Conservation (phyloP, 2,113 vertebrate species). For the Pungitius pungitius region DNA sequence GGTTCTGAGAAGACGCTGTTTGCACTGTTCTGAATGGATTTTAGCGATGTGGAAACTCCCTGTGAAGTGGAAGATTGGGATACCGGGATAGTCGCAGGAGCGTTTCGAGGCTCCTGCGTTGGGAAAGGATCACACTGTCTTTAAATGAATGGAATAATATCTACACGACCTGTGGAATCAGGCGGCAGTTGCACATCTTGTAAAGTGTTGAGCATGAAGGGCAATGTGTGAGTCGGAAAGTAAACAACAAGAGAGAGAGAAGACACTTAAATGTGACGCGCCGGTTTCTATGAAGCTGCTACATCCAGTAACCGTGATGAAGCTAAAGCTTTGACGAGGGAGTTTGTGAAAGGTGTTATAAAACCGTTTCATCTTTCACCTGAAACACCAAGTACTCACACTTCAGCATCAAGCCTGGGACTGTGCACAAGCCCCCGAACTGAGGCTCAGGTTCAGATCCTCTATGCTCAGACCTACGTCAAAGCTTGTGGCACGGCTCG, state of each 20-base stretch:
- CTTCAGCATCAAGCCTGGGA: background rate
- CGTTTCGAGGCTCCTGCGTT: background rate
- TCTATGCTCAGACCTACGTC: background rate
- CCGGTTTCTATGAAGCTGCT: background rate
- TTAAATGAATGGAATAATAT: background rate
- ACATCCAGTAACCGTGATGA: background rate
- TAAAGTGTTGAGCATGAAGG: background rate
- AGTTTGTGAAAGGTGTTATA: background rate
- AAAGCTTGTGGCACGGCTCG: background rate
- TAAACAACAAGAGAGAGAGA: background rate
- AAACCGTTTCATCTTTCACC: background rate
- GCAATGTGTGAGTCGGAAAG: background rate
- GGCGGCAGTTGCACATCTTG: background rate
- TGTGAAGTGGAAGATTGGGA: background rate
- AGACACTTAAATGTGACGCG: background rate
- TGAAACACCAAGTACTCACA: background rate
- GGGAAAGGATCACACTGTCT: background rate
- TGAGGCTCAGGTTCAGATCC: background rate
- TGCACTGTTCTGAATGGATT: conserved; percentile 20
- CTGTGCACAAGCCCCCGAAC: background rate
- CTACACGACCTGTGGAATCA: background rate
- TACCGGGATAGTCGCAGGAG: background rate
- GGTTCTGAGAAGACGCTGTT: conserved; percentile 28
- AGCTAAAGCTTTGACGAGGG: background rate
- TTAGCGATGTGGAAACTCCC: conserved; percentile 16